A percentile compares a stretch with the other conserved stretches of the same genome.
phyloP scores from a whole-genome alignment of 2,888 invertebrate genomes.

The Melikaiella ostensackeni region DNA sequence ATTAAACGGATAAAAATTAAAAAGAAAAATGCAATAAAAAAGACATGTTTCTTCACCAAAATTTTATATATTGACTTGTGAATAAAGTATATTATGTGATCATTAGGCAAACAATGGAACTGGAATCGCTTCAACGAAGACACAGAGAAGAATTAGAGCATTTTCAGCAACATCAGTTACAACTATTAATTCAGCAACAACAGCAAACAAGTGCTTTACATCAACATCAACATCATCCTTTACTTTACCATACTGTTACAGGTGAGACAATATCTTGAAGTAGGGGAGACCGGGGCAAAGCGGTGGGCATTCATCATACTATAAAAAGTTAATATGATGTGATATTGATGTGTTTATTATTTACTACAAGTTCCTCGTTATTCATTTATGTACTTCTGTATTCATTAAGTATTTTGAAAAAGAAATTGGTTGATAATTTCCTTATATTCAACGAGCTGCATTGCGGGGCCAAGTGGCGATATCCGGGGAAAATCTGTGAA shows the following conservation, averaged over 20 bases:
- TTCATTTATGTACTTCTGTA: too few species aligned
- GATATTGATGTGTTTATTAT: too few species aligned
- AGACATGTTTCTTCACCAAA: background rate
- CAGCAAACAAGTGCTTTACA: conserved; percentile 74
- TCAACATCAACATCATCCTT: conserved; percentile 73
- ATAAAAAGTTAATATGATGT: too few species aligned
- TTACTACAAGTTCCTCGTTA: too few species aligned
- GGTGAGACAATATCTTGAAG: conserved; percentile 59
- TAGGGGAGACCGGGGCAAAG: background rate
- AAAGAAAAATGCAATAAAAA: background rate
- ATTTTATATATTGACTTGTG: background rate
- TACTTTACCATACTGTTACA: conserved; percentile 73
- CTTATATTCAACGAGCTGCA: too few species aligned
- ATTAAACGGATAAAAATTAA: background rate
- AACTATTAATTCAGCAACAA: conserved; percentile 73
- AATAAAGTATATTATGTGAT: background rate
- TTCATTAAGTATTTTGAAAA: too few species aligned
- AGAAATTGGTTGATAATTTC: too few species aligned
- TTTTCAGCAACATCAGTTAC: conserved; percentile 74
- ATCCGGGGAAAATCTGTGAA: too few species aligned
- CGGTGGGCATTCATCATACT: too few species aligned
- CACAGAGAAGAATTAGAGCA: conserved; percentile 76
- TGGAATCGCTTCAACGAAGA: conserved; percentile 76
- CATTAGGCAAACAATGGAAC: conserved; percentile 76
- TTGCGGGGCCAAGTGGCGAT: too few species aligned